Conservation (phyloP, 1,140 invertebrate genomes). For the Heliconius eleuchia region DNA sequence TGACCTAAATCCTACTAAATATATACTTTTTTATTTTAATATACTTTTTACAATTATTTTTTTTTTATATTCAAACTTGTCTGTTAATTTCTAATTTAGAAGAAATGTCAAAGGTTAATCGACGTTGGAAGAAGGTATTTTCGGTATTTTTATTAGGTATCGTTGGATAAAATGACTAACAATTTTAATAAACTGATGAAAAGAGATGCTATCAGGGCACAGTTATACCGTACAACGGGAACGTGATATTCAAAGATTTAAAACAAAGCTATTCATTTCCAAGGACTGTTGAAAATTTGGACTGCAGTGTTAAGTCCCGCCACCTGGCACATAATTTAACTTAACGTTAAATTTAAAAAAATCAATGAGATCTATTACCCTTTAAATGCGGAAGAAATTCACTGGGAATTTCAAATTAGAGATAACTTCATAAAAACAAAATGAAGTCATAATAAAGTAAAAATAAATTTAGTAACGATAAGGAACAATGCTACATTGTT, state of each 20-base stretch:
- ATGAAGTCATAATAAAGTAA: neutral
- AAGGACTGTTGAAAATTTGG: too few relatives aligned
- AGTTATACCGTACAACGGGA: too few relatives aligned
- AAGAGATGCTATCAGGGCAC: too few relatives aligned
- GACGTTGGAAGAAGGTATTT: neutral
- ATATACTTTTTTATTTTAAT: too few relatives aligned
- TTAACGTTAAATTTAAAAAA: too few relatives aligned
- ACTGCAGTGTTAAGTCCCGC: too few relatives aligned
- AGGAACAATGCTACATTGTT: neutral
- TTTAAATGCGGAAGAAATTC: neutral
- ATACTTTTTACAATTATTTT: neutral
- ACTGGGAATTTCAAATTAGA: neutral
- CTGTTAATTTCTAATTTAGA: neutral
- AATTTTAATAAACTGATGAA: too few relatives aligned
- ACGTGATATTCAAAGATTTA: too few relatives aligned
- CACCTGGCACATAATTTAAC: too few relatives aligned
- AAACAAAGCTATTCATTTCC: too few relatives aligned
- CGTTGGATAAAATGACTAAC: neutral
- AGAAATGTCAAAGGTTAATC: neutral
- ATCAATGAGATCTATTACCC: neutral
- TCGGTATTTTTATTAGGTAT: neutral
- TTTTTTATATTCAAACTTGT: neutral
- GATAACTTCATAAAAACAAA: conserved; percentile 41
- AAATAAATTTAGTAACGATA: conserved; percentile 2
- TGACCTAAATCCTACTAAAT: too few relatives aligned